A percentile compares a stretch with the other conserved stretches of the same genome.
These are phyloP conservation scores for Spinus pinus DNA, from an alignment of 2,797 vertebrate genomes.

Conservation along the genomic window DNA sequence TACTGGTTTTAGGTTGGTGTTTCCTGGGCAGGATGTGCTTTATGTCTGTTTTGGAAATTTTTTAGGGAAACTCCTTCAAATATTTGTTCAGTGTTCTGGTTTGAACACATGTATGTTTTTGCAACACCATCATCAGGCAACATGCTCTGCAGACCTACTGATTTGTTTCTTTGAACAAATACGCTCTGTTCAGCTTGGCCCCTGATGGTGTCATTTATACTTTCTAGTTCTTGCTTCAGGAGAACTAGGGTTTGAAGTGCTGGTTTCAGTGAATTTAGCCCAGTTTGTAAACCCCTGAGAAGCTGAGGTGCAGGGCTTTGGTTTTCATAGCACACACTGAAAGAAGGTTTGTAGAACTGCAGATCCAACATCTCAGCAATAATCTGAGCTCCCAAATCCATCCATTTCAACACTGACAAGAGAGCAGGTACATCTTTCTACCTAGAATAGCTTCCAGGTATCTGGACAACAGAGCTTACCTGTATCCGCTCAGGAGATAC, in stretches of 20 bases:
- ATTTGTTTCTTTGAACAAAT: neutral
- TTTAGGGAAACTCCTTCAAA: neutral
- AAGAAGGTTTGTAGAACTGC: neutral
- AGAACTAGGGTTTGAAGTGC: neutral
- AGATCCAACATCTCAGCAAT: neutral
- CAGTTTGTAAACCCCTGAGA: neutral
- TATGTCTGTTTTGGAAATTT: neutral
- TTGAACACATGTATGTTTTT: accelerated
- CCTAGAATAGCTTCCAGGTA: neutral
- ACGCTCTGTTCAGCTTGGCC: neutral
- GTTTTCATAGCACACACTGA: neutral
- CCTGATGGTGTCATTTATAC: neutral
- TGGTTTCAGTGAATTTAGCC: neutral
- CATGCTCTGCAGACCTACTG: neutral
- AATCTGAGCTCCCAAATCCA: neutral
- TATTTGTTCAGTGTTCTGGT: neutral
- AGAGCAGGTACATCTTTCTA: neutral
- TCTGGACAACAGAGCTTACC: neutral
- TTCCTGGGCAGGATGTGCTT: neutral
- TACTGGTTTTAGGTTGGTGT: neutral
- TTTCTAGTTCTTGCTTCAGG: neutral
- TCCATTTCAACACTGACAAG: neutral
- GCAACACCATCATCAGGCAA: neutral
- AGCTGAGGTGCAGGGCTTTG: neutral
- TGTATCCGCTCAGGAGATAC: neutral